These are phyloP conservation scores for Ephydatia muelleri DNA, from an alignment of 37 sponge, comb jelly and placozoan species.

Conservation along the genomic window DNA sequence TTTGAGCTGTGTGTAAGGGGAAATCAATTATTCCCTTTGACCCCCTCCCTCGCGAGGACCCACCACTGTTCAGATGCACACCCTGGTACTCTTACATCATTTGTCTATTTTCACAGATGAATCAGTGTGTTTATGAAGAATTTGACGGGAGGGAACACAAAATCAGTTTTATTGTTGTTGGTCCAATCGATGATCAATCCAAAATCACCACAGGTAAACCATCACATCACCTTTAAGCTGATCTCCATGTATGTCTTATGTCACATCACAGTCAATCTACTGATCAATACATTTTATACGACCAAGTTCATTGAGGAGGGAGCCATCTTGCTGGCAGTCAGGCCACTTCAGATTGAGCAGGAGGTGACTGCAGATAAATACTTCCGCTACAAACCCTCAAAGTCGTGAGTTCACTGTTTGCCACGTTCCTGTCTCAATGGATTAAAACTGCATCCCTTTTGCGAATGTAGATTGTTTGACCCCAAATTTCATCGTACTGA, in stretches of 20 bases:
- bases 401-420: slow-evolving; percentile 3
- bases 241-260: background rate
- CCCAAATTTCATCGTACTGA: no score
- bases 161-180: slow-evolving; percentile 27
- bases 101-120: no score
- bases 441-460: no score
- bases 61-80: no score
- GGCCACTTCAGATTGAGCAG: slow-evolving; percentile 12
- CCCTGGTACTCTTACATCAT: no score
- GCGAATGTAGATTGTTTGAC: no score
- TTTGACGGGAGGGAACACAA: background rate
- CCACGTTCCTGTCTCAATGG: background rate
- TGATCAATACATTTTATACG: slow-evolving; percentile 8
- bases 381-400: slow-evolving; percentile 6
- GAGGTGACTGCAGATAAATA: slow-evolving; percentile 2
- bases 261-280: slow-evolving; percentile 19
- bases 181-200: slow-evolving; percentile 27
- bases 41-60: no score
- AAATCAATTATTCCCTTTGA: no score
- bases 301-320: background rate
- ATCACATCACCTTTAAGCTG: background rate
- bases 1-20: no score
- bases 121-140: no score
- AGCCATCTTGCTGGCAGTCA: background rate
- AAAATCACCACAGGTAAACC: slow-evolving; percentile 27